Conservation (phyloP, 2,888 invertebrate species). For the Nesidiocoris tenuis region DNA sequence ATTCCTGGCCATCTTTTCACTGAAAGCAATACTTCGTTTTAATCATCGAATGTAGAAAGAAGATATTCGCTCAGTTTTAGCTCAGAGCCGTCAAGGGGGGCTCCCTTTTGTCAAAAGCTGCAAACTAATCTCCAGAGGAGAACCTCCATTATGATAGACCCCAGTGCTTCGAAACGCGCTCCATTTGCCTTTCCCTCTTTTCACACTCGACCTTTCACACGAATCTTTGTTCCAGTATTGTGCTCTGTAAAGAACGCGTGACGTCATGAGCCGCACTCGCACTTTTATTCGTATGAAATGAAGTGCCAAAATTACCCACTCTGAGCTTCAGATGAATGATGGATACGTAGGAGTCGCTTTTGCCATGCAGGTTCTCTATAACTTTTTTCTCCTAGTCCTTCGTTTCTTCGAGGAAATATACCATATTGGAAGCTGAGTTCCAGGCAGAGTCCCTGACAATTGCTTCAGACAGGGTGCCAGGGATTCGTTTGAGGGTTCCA, state of each 20-base stretch:
- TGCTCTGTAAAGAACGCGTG: neutral
- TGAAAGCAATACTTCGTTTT: too few species aligned
- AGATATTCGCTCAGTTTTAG: slow-evolving; percentile 2
- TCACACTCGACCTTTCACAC: neutral
- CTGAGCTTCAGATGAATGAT: too few species aligned
- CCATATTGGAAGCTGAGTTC: neutral
- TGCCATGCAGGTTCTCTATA: too few species aligned
- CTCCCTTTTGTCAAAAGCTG: slow-evolving; percentile 14
- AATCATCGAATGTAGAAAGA: slow-evolving; percentile 9
- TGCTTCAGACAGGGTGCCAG: too few species aligned
- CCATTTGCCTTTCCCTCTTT: slow-evolving; percentile 13
- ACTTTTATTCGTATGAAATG: too few species aligned
- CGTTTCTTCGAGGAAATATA: too few species aligned
- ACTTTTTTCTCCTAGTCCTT: too few species aligned
- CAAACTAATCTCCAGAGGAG: slow-evolving; percentile 29
- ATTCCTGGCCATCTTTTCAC: too few species aligned
- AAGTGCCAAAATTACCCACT: too few species aligned
- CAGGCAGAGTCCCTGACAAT: too few species aligned
- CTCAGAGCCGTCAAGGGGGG: neutral
- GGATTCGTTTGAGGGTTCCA: too few species aligned
- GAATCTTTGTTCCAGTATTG: neutral
- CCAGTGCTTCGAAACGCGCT: slow-evolving; percentile 24
- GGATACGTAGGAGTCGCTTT: too few species aligned
- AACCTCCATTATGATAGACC: slow-evolving; percentile 31
- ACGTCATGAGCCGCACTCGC: neutral